Evolutionary conservation across 2,113 vertebrate species (phyloP).

Genomic region (Mohoua ochrocephala): DNA sequence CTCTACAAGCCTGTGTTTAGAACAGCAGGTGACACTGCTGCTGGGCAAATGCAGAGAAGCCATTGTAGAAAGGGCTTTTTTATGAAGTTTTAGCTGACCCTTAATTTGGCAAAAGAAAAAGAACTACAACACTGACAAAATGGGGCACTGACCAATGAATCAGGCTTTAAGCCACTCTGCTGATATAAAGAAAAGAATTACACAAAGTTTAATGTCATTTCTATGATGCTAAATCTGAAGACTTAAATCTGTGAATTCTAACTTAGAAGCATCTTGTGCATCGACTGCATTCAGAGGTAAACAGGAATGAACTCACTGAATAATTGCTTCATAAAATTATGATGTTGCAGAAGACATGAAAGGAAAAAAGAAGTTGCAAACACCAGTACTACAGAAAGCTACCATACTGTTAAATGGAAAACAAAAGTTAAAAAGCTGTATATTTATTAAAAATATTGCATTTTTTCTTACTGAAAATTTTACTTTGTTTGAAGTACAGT

Average conservation of each 20-base stretch:
- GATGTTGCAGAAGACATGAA: not conserved
- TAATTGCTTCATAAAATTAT: not conserved
- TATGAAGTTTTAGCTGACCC: not conserved
- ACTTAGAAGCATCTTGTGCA: not conserved
- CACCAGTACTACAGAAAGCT: not conserved
- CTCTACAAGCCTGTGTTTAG: not conserved
- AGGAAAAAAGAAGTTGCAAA: not conserved
- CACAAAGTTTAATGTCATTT: not conserved
- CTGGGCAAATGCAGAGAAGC: not conserved
- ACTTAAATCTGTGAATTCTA: not conserved
- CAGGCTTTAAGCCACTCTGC: not conserved
- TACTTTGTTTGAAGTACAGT: not conserved
- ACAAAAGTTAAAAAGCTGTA: not conserved
- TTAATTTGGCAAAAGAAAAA: not conserved
- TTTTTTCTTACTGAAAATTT: not conserved
- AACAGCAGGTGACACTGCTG: not conserved
- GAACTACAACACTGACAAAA: not conserved
- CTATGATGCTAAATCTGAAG: not conserved
- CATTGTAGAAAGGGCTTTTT: not conserved
- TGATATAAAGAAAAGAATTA: not conserved
- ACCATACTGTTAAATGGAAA: not conserved
- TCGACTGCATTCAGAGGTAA: not conserved
- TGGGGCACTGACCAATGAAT: not conserved
- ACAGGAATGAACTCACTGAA: not conserved
- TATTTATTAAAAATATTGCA: not conserved